Conservation (phyloP, 2,113 vertebrate genomes). For the Tachycineta bicolor region DNA sequence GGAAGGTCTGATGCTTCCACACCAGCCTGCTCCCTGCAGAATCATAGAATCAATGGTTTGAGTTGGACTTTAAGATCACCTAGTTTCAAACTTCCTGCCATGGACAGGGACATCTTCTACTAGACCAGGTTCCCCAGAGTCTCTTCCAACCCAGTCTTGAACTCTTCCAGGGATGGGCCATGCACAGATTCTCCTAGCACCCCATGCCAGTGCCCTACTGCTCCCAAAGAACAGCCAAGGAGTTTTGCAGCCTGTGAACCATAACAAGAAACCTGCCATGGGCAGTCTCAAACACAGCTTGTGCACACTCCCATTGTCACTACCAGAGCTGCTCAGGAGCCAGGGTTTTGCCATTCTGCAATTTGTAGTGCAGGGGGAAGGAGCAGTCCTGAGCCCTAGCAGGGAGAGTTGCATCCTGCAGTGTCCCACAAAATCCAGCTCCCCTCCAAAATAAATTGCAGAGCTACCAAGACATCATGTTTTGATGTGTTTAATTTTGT, state of each 20-base stretch:
- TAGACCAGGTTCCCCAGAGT: background rate
- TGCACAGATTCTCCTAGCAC: background rate
- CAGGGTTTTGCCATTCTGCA: background rate
- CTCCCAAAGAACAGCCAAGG: background rate
- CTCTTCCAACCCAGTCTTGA: background rate
- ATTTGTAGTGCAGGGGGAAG: background rate
- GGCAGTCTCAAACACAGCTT: background rate
- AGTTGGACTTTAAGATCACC: background rate
- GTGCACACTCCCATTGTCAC: background rate
- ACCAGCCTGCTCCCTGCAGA: background rate
- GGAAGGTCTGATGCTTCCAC: background rate
- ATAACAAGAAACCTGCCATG: background rate
- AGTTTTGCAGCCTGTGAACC: background rate
- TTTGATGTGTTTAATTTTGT: background rate
- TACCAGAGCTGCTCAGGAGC: background rate
- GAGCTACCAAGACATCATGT: background rate
- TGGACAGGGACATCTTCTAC: background rate
- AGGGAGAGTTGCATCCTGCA: background rate
- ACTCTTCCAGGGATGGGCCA: background rate
- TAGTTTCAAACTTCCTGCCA: background rate
- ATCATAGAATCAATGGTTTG: background rate
- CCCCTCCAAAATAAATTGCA: background rate
- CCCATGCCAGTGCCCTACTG: background rate
- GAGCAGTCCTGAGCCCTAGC: background rate
- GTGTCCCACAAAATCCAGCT: background rate